Evolutionary conservation across 2,888 invertebrate species (phyloP).

Genomic region (Halictus ligatus): DNA sequence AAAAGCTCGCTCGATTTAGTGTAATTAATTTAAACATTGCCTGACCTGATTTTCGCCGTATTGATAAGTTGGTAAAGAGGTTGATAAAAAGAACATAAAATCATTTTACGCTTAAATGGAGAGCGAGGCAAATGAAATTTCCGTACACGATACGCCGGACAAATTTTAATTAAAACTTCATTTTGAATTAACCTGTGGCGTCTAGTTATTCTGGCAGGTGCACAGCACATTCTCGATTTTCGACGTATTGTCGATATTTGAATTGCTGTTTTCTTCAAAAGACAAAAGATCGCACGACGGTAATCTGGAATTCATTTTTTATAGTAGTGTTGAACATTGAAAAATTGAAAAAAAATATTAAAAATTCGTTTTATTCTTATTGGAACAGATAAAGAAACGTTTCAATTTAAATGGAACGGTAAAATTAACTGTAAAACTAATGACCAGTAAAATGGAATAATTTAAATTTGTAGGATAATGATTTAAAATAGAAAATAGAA

Average conservation of each 20-base stretch:
- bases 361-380: not conserved
- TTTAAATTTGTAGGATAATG: not conserved
- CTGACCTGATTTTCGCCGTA: conserved; percentile 3
- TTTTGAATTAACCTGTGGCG: not conserved
- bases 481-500: not conserved
- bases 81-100: conserved; percentile 5
- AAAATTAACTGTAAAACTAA: not conserved
- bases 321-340: no score
- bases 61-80: conserved; percentile 4
- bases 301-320: not conserved
- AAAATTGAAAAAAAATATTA: not conserved
- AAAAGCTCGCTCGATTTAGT: conserved; percentile 8
- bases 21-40: conserved; percentile 28
- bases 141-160: not conserved
- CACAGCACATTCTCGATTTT: not conserved
- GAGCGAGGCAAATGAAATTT: not conserved
- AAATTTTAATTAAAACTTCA: not conserved
- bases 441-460: not conserved
- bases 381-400: not conserved
- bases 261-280: not conserved
- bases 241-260: not conserved
- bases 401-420: not conserved
- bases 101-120: not conserved
- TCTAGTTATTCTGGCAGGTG: not conserved
- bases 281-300: not conserved